Evolutionary conservation across 1,140 invertebrate genomes (phyloP), one percentile per base, ranked within the genome.

Genomic region (Plodia interpunctella): DNA sequence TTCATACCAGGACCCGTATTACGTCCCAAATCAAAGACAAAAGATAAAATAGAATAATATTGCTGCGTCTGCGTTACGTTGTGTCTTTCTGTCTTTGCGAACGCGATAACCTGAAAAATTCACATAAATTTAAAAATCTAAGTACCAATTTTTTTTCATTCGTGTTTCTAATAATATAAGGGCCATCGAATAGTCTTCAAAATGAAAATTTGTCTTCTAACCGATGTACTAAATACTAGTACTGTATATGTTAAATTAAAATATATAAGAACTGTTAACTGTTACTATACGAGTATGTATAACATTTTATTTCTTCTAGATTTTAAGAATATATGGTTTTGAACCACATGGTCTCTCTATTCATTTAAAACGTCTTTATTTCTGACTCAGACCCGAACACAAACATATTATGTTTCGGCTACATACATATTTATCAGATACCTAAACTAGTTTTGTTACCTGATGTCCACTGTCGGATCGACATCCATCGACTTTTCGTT

Each of bases 351-450:
- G 2, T 15, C n/a, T 17, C 2, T 44, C 38, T 44, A 44, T 44
- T 44, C 1, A 2, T 2, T 3, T 32, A 44, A 35, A 9, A n/a
- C 15, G 15, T 44, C 38, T 44, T 4, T 44, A 17, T n/a, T 6
- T 6, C 8, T 15, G 6, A 35, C 38, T 15, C 38, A 17, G 38
- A 44, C 15, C 38, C 38, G 10, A 15, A 2, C 38, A 44, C 38
- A 17, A 44, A 44, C 38, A 44, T 44, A 44, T 44, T n/a, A n/a
- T n/a, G n/a, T n/a, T 44, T 44, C 15, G 38, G 38, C 38, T 10
- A 17, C 38, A 44, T 44, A 44, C 38, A 44, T 44, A 44, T 44
- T 44, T 44, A 44, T 44, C 38, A 44, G 38, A 44, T 44, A 44
- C 15, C 38, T 44, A 15, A 44, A 44, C 38, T 44, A 44, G 38